Percentiles rank a stretch among this genome's conserved stretches.
Evolutionary conservation across 1,140 invertebrate species (phyloP).

Genomic region (Drosophila sp.): DNA sequence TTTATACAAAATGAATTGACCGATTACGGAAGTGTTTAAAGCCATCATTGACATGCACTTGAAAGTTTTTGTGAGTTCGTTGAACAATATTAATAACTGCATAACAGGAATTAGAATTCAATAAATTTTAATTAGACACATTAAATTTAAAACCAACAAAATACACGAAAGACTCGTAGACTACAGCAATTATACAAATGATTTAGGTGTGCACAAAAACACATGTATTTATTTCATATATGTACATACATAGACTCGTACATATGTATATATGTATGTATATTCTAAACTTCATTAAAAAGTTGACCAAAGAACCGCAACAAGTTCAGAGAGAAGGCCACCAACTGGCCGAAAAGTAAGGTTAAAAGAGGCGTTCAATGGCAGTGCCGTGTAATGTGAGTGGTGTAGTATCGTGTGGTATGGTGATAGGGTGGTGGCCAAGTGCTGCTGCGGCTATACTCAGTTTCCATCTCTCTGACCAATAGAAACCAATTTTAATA

Average conservation of each 20-base stretch:
- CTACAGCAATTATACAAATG: not conserved
- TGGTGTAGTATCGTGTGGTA: not conserved
- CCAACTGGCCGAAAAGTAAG: slow-evolving; percentile 2
- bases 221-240: not conserved
- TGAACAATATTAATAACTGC: not conserved
- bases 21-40: too few species aligned
- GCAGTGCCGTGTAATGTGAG: not conserved
- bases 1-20: too few species aligned
- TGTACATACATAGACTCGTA: not conserved
- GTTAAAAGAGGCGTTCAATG: not conserved
- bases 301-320: slow-evolving; percentile 12
- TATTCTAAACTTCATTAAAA: slow-evolving; percentile 9
- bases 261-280: not conserved
- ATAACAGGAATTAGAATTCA: slow-evolving; percentile 2
- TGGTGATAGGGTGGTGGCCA: not conserved
- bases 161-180: not conserved
- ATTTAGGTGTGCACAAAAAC: not conserved
- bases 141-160: slow-evolving; percentile 5
- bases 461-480: not conserved
- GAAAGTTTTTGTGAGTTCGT: not conserved
- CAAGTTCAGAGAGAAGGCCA: slow-evolving; percentile 12
- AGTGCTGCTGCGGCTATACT: not conserved
- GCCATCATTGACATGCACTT: too few species aligned
- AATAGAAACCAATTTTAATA: not conserved
- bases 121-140: not conserved